Evolutionary conservation across 2,797 vertebrate species (phyloP), one percentile per base, ranked within the genome.

Genomic region (Tapera naevia): DNA sequence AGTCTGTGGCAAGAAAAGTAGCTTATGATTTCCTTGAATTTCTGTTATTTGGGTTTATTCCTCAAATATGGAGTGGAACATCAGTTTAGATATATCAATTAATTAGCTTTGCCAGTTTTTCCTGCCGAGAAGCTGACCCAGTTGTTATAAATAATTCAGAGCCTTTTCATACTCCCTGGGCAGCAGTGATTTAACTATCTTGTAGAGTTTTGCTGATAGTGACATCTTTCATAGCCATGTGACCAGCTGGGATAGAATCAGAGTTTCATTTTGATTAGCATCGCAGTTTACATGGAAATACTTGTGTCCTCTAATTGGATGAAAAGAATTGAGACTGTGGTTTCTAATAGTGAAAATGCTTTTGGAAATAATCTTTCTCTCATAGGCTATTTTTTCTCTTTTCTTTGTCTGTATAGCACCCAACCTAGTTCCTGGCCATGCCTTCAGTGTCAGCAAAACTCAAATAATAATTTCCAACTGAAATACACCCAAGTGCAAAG

Each of bases 71-170:
- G 56, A 87, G 33, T 56, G 48, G 28, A 88, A 72, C 51, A 70
- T 93, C 70, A 41, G 11, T 76, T 91, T 76, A 70, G 45, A 62
- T 70, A 28, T 66, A 88, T 60, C 92, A 70, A 82, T 86, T 93
- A 93, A 95, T 91, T 96, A 91, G 58, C 76, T 81, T 83, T 73
- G 74, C 73, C 80, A 67, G 66, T 91, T 93, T 96, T 27, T 88
- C 64, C 64, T 0, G 3, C 76, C 90, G 87, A 91, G 88, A 89
- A 84, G 67, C 45, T 86, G 76, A 87, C 83, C 90, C 88, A 85
- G 67, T 90, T 79, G 61, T 88, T 89, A 89, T 88, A 91, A 95
- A 95, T 95, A 94, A 93, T 96, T 89, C 87, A 95, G 82, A 89
- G 48, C 28, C 32, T 89, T 92, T 93, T 91, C 82, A 81, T 66